Evolutionary conservation across 1,140 invertebrate species (phyloP).

Genomic region (Drosophila punjabiensis): DNA sequence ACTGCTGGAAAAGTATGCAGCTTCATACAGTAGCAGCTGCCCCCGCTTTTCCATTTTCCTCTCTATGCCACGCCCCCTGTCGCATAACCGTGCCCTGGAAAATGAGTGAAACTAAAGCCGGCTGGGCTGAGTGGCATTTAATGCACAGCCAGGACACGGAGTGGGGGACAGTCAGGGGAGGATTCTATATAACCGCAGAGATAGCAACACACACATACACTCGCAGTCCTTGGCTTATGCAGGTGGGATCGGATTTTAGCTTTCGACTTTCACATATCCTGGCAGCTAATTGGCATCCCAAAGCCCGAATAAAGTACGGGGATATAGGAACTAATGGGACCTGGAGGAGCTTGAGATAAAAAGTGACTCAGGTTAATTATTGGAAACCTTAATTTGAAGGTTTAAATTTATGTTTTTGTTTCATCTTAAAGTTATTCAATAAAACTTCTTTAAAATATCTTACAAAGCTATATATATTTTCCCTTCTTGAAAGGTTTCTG

Average conservation of each 20-base stretch:
- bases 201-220: slow-evolving; percentile 24
- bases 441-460: not conserved
- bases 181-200: slow-evolving; percentile 21
- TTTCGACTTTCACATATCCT: slow-evolving; percentile 24
- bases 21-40: slow-evolving; percentile 20
- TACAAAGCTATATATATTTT: not conserved
- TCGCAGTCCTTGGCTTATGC: slow-evolving; percentile 25
- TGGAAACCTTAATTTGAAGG: not conserved
- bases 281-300: not conserved
- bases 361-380: not conserved
- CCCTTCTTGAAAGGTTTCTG: no score
- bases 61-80: slow-evolving; percentile 2
- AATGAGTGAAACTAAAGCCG: slow-evolving; percentile 74
- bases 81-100: slow-evolving; percentile 34
- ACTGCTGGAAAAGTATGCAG: slow-evolving; percentile 74
- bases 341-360: not conserved
- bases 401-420: not conserved
- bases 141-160: slow-evolving; percentile 53
- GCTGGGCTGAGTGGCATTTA: slow-evolving; percentile 74
- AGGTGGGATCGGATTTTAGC: slow-evolving; percentile 13
- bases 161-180: slow-evolving; percentile 9
- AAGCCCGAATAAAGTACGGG: not conserved
- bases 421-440: not conserved
- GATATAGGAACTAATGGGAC: not conserved
- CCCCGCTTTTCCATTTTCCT: slow-evolving; percentile 12